A percentile compares a stretch with the other conserved stretches of the same genome.
Conservation (phyloP, 2,888 invertebrate species). For the Chymomyza amoena region DNA sequence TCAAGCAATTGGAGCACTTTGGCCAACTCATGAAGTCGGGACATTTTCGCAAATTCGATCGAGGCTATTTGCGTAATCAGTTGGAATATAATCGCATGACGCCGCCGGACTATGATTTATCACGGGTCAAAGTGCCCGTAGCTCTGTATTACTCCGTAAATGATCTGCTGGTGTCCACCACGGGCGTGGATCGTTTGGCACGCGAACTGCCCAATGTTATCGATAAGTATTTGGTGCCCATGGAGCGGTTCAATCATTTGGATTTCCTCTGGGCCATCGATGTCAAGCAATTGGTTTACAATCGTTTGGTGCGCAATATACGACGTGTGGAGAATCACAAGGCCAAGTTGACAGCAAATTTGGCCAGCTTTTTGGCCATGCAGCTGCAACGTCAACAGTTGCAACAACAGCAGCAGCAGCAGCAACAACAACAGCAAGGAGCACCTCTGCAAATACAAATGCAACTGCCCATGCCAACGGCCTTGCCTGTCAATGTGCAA, state of each 20-base stretch:
- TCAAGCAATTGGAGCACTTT: slow-evolving; percentile 78
- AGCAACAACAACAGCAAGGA: slow-evolving; percentile 30
- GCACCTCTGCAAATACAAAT: slow-evolving; percentile 5
- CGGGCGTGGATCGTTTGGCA: slow-evolving; percentile 81
- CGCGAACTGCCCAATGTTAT: slow-evolving; percentile 80
- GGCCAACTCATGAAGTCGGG: slow-evolving; percentile 78
- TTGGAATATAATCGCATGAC: slow-evolving; percentile 79
- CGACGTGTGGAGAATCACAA: slow-evolving; percentile 76
- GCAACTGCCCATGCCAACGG: slow-evolving; percentile 15
- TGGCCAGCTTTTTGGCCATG: slow-evolving; percentile 60
- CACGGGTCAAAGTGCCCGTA: slow-evolving; percentile 80
- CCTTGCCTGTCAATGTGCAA: slow-evolving; percentile 53
- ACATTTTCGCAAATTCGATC: slow-evolving; percentile 79
- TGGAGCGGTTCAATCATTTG: slow-evolving; percentile 81
- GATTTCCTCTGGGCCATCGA: slow-evolving; percentile 82
- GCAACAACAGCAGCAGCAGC: slow-evolving; percentile 60
- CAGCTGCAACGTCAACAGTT: slow-evolving; percentile 57
- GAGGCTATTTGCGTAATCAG: slow-evolving; percentile 79
- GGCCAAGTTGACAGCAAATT: slow-evolving; percentile 63
- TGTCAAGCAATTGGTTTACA: slow-evolving; percentile 79
- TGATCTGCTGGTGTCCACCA: slow-evolving; percentile 83
- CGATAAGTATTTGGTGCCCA: slow-evolving; percentile 81
- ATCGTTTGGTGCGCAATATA: slow-evolving; percentile 76
- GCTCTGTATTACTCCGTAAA: slow-evolving; percentile 81
- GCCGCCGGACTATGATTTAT: slow-evolving; percentile 81